Base-by-base conservation (phyloP, 1,140 invertebrate genomes). In the Pseudomyrmex concolor region DNA sequence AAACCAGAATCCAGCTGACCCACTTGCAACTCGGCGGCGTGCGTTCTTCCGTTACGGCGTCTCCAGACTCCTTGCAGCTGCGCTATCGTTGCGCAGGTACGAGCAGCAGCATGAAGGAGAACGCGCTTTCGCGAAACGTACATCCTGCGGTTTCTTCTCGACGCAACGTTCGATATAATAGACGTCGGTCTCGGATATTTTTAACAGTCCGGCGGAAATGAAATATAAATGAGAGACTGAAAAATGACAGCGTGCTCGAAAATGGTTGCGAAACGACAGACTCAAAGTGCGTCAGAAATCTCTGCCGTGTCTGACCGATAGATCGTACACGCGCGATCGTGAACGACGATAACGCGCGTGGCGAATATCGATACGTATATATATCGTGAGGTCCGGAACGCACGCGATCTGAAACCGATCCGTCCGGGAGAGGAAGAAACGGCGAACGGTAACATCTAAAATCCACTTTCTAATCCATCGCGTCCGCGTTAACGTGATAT, bases 1-100 rank as follows among this genome's bases (percentile, higher is more conserved):
- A 82, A 86, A 68, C 43, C 81, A 87, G 85, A 87, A 87, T 87
- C 86, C 85, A 88, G 76, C 86, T 88, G 86, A 88, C 86, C 86
- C 66, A 88, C 82, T 88, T 85, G 86, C 85, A 57, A 48, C 34
- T 17, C 22, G 71, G 60, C 67, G 13, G 50, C 50, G 68, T 74
- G 73, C 80, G 83, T 81, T 88, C 83, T 84, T 88, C 83, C 82
- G 83, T 84, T 71, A 34, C 82, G 64, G 76, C 67, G 63, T 85
- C 82, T 60, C 71, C 59, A 7, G 17, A 60, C 70, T 73, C 10
- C 82, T 71, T 62, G 55, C 55, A 72, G 62, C 62, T 72, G 67
- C 51, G 84, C 67, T 87, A 87, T 87, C 86, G 60, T 17, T 1
- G 83, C 81, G 51, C 86, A 86, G 86, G 85, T 86, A 87, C 80